A percentile compares a stretch with the other conserved stretches of the same genome.
phyloP scores from a whole-genome alignment of 1,140 invertebrate species.

The Berghia stephanieae region DNA sequence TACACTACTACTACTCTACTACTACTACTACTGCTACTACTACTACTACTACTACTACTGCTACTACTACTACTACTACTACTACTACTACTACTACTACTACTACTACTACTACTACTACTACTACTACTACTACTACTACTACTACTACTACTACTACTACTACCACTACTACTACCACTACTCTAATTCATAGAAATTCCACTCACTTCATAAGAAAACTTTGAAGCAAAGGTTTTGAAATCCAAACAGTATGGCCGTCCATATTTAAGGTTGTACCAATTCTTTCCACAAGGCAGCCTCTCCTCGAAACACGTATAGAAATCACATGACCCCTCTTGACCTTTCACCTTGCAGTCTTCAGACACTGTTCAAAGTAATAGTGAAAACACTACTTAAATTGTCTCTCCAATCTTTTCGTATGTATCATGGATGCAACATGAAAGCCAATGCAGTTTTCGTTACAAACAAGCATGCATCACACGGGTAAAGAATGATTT shows the following conservation, averaged over 20 bases:
- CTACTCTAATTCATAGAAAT: too few relatives aligned
- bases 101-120: neutral
- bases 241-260: neutral
- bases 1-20: conserved; percentile 21
- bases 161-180: conserved; percentile 18
- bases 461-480: too few relatives aligned
- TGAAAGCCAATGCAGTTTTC: too few relatives aligned
- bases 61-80: neutral
- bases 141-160: conserved; percentile 30
- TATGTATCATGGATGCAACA: too few relatives aligned
- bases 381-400: too few relatives aligned
- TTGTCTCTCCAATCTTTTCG: too few relatives aligned
- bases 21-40: too few relatives aligned
- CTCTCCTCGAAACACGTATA: conserved; percentile 2
- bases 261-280: conserved; percentile 1
- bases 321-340: neutral
- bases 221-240: neutral
- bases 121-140: conserved; percentile 26
- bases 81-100: neutral
- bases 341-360: too few relatives aligned
- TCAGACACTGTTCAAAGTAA: too few relatives aligned
- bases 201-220: conserved; percentile 77
- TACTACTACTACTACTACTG: too few relatives aligned
- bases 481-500: too few relatives aligned
- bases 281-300: neutral